Evolutionary conservation across 2,113 vertebrate species (phyloP).

Genomic region (Athene cunicularia): DNA sequence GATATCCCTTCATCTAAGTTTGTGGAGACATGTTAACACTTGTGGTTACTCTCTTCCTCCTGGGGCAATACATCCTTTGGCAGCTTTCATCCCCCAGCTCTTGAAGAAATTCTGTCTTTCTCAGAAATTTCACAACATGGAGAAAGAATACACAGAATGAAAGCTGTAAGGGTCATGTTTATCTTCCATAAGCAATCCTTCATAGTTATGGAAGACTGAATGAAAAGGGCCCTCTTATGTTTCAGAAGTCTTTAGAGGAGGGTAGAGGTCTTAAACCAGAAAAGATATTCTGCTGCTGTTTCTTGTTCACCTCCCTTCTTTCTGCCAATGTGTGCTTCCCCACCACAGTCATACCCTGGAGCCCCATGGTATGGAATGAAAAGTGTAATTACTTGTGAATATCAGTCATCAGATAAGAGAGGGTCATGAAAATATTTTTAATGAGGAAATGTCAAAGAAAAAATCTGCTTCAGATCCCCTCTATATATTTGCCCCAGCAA

Average conservation of each 20-base stretch:
- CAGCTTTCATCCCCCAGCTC: rapidly evolving
- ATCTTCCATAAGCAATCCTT: not conserved
- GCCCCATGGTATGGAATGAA: not conserved
- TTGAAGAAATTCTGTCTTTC: not conserved
- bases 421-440: not conserved
- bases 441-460: not conserved
- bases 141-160: not conserved
- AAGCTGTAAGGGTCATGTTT: not conserved
- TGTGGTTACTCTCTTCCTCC: not conserved
- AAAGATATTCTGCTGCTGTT: not conserved
- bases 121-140: not conserved
- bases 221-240: not conserved
- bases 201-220: not conserved
- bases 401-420: not conserved
- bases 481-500: not conserved
- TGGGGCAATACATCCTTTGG: not conserved
- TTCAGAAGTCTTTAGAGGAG: not conserved
- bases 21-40: not conserved
- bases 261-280: not conserved
- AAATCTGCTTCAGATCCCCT: not conserved
- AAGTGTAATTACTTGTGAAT: not conserved
- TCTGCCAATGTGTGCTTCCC: not conserved
- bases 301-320: not conserved
- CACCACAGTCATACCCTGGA: not conserved
- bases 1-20: not conserved